These are phyloP conservation scores for Chloroceryle amazona DNA, from an alignment of 2,797 vertebrate genomes.

Conservation along the genomic window DNA sequence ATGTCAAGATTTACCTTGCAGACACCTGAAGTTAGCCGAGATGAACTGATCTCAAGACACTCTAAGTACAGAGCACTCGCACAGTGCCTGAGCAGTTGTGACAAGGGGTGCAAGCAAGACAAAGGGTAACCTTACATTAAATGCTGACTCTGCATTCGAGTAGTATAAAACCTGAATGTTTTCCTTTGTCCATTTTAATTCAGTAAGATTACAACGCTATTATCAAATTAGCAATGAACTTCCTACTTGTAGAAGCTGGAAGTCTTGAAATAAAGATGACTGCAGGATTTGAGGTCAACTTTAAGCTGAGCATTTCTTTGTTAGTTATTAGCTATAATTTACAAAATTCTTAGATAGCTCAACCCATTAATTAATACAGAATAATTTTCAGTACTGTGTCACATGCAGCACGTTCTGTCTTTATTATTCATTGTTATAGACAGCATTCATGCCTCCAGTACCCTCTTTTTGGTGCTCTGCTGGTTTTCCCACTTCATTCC, in stretches of 20 bases:
- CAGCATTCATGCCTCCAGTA: background rate
- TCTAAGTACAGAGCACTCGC: background rate
- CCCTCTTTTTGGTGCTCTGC: background rate
- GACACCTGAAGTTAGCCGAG: slow-evolving; percentile 40
- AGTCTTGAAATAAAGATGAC: background rate
- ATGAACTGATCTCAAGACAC: background rate
- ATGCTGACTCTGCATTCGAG: background rate
- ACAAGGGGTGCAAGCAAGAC: rapidly evolving
- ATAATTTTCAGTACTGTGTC: background rate
- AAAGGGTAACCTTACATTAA: background rate
- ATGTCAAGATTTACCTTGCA: slow-evolving; percentile 41
- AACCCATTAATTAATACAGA: background rate
- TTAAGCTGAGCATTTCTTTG: background rate
- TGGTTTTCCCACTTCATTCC: background rate
- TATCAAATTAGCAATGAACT: background rate
- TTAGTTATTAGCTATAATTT: background rate
- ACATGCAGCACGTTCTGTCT: background rate
- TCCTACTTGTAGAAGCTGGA: background rate
- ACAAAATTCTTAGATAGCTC: background rate
- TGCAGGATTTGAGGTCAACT: background rate
- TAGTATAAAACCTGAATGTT: background rate
- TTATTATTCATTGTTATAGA: background rate
- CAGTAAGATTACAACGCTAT: background rate
- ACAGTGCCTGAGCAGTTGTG: background rate
- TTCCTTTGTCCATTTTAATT: background rate